Evolutionary conservation across 2,113 vertebrate species (phyloP).

Genomic region (Odobenus rosmarus): DNA sequence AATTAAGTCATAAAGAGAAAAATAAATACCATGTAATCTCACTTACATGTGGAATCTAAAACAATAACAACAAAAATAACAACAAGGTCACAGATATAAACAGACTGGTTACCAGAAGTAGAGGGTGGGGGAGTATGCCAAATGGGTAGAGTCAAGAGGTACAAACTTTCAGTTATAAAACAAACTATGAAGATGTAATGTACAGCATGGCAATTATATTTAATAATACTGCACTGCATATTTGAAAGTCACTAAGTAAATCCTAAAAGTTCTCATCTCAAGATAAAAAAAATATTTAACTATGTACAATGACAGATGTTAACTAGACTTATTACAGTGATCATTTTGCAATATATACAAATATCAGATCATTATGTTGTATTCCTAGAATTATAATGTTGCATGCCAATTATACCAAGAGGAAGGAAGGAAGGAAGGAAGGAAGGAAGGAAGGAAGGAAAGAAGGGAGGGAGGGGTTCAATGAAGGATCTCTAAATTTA

Average conservation of each 20-base stretch:
- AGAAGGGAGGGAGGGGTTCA: not conserved
- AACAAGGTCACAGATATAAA: not conserved
- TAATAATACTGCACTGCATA: not conserved
- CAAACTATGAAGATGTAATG: not conserved
- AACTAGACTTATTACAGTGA: not conserved
- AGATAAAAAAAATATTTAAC: not conserved
- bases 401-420: not conserved
- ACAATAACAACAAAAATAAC: not conserved
- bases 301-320: not conserved
- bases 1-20: not conserved
- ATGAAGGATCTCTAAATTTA: not conserved
- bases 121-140: not conserved
- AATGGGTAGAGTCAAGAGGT: not conserved
- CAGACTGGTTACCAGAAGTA: not conserved
- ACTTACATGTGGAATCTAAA: not conserved
- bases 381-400: not conserved
- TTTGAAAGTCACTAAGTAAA: not conserved
- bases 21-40: not conserved
- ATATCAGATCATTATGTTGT: not conserved
- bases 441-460: not conserved
- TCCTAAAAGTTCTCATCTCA: not conserved
- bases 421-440: not conserved
- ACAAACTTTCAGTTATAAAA: not conserved
- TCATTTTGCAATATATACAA: not conserved
- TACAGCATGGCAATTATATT: not conserved